phyloP scores from a whole-genome alignment of 2,888 invertebrate species.

The Tuta absoluta region DNA sequence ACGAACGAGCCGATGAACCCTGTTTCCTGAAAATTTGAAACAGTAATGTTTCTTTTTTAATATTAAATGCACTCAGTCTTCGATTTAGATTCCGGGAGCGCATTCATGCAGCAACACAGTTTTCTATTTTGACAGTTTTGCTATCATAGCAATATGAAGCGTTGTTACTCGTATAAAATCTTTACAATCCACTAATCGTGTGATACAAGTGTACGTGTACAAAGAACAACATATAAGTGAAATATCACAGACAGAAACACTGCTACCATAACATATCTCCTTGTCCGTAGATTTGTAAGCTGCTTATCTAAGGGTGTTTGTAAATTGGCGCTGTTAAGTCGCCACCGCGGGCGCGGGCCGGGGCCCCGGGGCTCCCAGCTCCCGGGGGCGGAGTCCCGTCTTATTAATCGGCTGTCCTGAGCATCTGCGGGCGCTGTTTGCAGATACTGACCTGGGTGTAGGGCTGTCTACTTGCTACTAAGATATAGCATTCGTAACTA shows the following conservation, averaged over 20 bases:
- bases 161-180: no score
- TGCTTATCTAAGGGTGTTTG: conserved; percentile 62
- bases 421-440: conserved; percentile 73
- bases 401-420: conserved; percentile 80
- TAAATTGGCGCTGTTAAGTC: conserved; percentile 64
- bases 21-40: no score
- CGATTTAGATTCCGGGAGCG: no score
- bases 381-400: conserved; percentile 65
- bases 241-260: not conserved
- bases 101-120: no score
- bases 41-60: no score
- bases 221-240: not conserved
- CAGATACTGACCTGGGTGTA: conserved; percentile 61
- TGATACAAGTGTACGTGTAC: no score
- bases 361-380: conserved; percentile 39
- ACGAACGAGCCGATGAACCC: no score
- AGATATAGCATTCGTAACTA: not conserved
- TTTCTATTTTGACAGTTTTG: no score
- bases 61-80: no score
- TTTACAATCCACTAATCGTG: no score
- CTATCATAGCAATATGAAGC: no score
- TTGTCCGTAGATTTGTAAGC: conserved; percentile 46
- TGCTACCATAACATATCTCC: not conserved
- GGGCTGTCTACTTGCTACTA: conserved; percentile 39
- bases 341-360: conserved; percentile 45